phyloP scores from a whole-genome alignment of 1,140 invertebrate genomes.

The Branchinecta lynchi region DNA sequence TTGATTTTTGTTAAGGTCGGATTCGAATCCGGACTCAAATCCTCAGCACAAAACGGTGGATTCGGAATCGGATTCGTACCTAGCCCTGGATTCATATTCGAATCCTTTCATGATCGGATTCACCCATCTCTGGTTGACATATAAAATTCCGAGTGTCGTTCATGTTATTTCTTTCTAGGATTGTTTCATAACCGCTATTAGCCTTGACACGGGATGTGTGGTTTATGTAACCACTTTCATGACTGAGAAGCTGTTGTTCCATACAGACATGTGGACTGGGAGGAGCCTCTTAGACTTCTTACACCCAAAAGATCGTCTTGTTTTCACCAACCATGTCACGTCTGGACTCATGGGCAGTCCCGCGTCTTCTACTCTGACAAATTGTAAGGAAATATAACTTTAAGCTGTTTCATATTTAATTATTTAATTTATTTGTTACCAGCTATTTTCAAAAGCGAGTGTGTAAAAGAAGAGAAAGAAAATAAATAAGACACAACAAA shows the following conservation, averaged over 20 bases:
- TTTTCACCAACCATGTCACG: slow-evolving; percentile 44
- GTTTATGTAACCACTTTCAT: slow-evolving; percentile 55
- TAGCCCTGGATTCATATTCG: too few relatives aligned
- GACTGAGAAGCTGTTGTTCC: slow-evolving; percentile 53
- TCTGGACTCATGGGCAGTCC: slow-evolving; percentile 26
- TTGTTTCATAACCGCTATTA: slow-evolving; percentile 54
- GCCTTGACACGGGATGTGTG: slow-evolving; percentile 61
- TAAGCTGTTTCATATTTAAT: slow-evolving; percentile 21
- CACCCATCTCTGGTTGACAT: not conserved
- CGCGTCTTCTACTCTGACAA: slow-evolving; percentile 7
- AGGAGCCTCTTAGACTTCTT: slow-evolving; percentile 70
- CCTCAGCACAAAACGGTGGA: too few relatives aligned
- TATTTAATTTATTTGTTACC: not conserved
- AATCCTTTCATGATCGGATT: too few relatives aligned
- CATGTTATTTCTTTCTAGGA: not conserved
- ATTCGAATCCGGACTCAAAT: too few relatives aligned
- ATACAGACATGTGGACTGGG: slow-evolving; percentile 67
- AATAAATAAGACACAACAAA: too few relatives aligned
- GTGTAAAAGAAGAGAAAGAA: too few relatives aligned
- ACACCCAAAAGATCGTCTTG: slow-evolving; percentile 52
- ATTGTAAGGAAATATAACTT: not conserved
- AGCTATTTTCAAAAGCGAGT: too few relatives aligned
- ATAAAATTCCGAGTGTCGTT: not conserved
- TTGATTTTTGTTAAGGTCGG: too few relatives aligned
- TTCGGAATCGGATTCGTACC: too few relatives aligned